These are phyloP conservation scores for Saguinus midas DNA, from an alignment of 2,113 vertebrate genomes.

Conservation along the genomic window DNA sequence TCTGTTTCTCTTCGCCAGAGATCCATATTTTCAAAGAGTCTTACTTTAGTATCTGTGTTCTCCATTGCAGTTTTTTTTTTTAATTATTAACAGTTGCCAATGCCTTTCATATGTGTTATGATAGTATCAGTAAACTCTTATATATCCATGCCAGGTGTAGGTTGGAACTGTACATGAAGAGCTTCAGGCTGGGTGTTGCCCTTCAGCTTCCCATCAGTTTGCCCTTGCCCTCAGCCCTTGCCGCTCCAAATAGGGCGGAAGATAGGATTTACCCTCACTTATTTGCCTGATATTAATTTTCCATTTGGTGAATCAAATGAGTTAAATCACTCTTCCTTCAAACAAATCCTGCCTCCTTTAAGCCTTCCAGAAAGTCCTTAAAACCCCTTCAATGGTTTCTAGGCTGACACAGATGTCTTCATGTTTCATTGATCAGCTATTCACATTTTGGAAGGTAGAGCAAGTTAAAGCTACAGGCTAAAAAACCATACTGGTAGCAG, in stretches of 20 bases:
- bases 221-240: neutral
- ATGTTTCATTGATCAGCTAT: neutral
- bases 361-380: neutral
- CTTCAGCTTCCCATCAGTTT: neutral
- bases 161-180: neutral
- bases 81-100: neutral
- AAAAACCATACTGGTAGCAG: neutral
- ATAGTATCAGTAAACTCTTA: neutral
- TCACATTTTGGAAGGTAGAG: neutral
- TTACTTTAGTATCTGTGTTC: neutral
- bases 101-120: neutral
- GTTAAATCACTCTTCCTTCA: neutral
- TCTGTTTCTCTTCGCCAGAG: neutral
- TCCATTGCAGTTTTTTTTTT: neutral
- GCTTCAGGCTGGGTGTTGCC: neutral
- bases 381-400: neutral
- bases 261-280: neutral
- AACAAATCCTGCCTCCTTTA: neutral
- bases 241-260: neutral
- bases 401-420: neutral
- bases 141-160: neutral
- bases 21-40: neutral
- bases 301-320: neutral
- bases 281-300: neutral
- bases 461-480: neutral